Evolutionary conservation across 2,888 invertebrate species (phyloP).

Genomic region (Eupithecia dodoneata): DNA sequence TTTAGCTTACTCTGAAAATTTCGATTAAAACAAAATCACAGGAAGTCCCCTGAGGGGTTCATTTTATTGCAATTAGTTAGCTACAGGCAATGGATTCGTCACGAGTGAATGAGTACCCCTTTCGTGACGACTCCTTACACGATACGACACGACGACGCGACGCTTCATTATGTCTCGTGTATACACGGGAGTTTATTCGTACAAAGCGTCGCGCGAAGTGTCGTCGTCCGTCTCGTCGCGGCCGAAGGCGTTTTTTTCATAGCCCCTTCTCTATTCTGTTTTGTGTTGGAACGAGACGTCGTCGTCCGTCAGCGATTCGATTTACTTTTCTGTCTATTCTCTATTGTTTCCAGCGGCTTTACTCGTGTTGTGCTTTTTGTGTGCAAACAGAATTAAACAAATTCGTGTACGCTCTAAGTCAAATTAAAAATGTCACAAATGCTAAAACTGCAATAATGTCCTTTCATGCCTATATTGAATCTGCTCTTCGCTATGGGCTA

Average conservation of each 20-base stretch:
- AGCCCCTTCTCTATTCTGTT: not conserved
- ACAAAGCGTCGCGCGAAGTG: not conserved
- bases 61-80: constrained; percentile 83
- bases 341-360: too few relatives aligned
- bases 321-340: too few relatives aligned
- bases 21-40: constrained; percentile 78
- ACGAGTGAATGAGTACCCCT: constrained; percentile 81
- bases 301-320: not conserved
- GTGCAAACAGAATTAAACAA: too few relatives aligned
- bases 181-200: not conserved
- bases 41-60: constrained; percentile 73
- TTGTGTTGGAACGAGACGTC: not conserved
- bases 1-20: constrained; percentile 64
- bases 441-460: too few relatives aligned
- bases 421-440: too few relatives aligned
- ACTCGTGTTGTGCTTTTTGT: too few relatives aligned
- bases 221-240: too few relatives aligned
- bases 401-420: too few relatives aligned
- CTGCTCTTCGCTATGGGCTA: too few relatives aligned
- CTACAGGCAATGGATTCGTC: constrained; percentile 79
- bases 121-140: constrained; percentile 54
- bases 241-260: not conserved
- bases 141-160: constrained; percentile 17
- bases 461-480: too few relatives aligned
- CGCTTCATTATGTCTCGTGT: not conserved